Conservation (phyloP, 2,888 invertebrate species). For the Drosophila glabriapex region DNA sequence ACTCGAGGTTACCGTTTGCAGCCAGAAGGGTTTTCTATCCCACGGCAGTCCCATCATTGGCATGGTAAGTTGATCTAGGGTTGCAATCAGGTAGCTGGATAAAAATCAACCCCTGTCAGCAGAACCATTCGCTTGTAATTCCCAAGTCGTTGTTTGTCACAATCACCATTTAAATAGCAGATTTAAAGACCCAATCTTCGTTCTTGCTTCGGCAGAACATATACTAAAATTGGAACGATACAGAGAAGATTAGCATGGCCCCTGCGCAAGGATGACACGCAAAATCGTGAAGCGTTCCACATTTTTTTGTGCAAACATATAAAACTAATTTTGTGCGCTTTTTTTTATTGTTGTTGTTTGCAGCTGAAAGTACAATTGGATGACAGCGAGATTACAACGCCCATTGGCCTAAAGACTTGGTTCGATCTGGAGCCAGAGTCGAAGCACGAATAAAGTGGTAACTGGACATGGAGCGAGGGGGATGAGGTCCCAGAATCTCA, state of each 20-base stretch:
- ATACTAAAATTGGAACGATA: conserved; percentile 96
- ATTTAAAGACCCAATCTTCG: conserved; percentile 53
- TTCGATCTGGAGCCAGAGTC: conserved; percentile 84
- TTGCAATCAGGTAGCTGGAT: conserved; percentile 78
- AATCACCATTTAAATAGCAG: conserved; percentile 27
- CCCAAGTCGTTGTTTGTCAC: conserved; percentile 45
- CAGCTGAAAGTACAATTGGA: conserved; percentile 82
- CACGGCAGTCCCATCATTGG: conserved; percentile 94
- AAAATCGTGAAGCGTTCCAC: conserved; percentile 94
- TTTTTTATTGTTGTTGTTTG: conserved; percentile 19
- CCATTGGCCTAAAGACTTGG: conserved; percentile 83
- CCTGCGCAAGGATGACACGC: conserved; percentile 97
- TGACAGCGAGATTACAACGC: conserved; percentile 82
- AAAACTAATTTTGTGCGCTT: neutral
- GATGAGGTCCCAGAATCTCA: conserved; percentile 9
- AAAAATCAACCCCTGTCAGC: conserved; percentile 15
- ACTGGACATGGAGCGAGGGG: neutral
- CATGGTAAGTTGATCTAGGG: conserved; percentile 87
- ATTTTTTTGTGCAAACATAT: conserved; percentile 51
- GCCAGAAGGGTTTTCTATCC: conserved; percentile 93
- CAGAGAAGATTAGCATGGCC: conserved; percentile 97
- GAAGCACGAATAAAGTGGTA: conserved; percentile 91
- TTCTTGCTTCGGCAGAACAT: conserved; percentile 92
- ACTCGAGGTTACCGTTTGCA: conserved; percentile 94
- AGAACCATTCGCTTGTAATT: conserved; percentile 46